phyloP scores from a whole-genome alignment of 2,797 vertebrate genomes.

The Peromyscus nudipes region DNA sequence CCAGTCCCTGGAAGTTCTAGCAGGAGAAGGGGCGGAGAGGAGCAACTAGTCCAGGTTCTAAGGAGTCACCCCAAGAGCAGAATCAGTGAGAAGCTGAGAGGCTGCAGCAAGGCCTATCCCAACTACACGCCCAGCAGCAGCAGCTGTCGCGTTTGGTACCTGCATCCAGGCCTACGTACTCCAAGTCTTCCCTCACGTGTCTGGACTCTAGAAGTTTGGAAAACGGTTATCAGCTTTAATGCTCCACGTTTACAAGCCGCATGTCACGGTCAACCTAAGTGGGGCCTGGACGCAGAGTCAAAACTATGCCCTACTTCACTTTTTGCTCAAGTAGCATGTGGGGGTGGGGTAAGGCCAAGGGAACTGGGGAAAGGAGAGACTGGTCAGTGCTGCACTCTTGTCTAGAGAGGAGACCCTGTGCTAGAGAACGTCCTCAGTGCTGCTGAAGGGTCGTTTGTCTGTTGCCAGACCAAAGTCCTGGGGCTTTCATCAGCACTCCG shows the following conservation, averaged over 20 bases:
- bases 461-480: neutral
- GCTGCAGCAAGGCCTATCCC: slow-evolving; percentile 75
- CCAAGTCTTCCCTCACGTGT: slow-evolving; percentile 75
- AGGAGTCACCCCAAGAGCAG: slow-evolving; percentile 45
- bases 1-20: slow-evolving; percentile 31
- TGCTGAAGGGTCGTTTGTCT: neutral
- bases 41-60: neutral
- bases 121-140: slow-evolving; percentile 70
- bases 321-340: neutral
- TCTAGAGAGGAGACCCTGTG: neutral
- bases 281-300: neutral
- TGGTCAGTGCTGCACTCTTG: neutral
- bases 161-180: slow-evolving; percentile 77
- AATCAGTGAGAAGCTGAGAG: slow-evolving; percentile 67
- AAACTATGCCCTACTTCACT: neutral
- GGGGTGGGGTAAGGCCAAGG: neutral
- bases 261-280: neutral
- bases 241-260: neutral
- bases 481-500: neutral
- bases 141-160: slow-evolving; percentile 73
- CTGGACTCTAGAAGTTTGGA: slow-evolving; percentile 78
- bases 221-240: slow-evolving; percentile 75
- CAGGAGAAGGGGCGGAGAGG: neutral
- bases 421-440: neutral
- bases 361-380: neutral